A percentile compares a stretch with the other conserved stretches of the same genome.
phyloP scores from a whole-genome alignment of 2,888 invertebrate genomes.

The Cybosia mesomella region DNA sequence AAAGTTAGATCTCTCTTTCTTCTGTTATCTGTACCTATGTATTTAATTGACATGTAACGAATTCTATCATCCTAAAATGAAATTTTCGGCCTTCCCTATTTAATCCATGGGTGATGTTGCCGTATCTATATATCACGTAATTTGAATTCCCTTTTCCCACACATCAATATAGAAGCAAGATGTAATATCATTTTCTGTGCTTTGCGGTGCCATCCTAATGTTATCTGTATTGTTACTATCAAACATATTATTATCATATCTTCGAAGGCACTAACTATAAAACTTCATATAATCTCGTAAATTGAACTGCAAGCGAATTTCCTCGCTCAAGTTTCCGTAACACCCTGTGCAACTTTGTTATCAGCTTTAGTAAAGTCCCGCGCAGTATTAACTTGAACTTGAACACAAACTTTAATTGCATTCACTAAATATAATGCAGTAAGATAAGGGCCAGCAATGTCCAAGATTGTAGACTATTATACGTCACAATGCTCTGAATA shows the following conservation, averaged over 20 bases:
- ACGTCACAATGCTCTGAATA: background rate
- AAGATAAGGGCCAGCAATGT: conserved; percentile 37
- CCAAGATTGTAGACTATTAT: conserved; percentile 3
- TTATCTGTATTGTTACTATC: background rate
- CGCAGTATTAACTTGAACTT: conserved; percentile 39
- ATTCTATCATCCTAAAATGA: too few species aligned
- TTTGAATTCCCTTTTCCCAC: too few species aligned
- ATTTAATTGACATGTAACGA: too few species aligned
- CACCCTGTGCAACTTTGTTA: conserved; percentile 42
- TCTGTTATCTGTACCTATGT: too few species aligned
- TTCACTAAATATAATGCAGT: conserved; percentile 45
- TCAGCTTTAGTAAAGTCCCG: conserved; percentile 29
- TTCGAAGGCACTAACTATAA: background rate
- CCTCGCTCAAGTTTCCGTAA: conserved; percentile 22
- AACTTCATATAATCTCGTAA: background rate
- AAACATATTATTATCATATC: conserved; percentile 1
- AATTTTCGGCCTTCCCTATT: background rate
- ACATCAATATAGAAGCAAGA: too few species aligned
- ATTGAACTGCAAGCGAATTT: background rate
- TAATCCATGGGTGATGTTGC: too few species aligned
- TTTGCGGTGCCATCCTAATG: background rate
- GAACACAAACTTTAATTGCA: conserved; percentile 38
- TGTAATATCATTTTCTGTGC: too few species aligned
- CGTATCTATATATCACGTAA: too few species aligned
- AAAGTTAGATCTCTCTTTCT: too few species aligned